These are phyloP conservation scores for Tridacna gigas DNA, from an alignment of 2,888 invertebrate genomes.

Conservation along the genomic window DNA sequence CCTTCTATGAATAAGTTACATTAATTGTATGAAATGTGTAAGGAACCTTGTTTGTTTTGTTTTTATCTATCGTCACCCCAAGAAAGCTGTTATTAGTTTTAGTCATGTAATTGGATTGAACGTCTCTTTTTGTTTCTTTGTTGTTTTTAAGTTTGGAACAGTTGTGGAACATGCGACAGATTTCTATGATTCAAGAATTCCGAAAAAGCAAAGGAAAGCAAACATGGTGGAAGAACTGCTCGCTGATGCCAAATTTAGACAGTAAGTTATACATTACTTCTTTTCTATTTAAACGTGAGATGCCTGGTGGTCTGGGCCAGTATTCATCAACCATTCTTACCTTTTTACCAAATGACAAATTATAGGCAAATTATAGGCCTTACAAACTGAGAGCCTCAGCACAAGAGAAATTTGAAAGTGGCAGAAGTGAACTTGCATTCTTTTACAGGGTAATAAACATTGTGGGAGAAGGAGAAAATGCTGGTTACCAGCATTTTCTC, in stretches of 20 bases:
- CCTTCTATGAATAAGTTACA: no score
- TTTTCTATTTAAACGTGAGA: neutral
- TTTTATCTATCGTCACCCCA: no score
- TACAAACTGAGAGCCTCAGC: no score
- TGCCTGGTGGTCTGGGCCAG: no score
- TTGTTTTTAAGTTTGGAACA: conserved; percentile 85
- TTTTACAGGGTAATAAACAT: neutral
- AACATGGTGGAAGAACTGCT: conserved; percentile 97
- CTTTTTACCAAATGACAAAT: no score
- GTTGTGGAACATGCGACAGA: conserved; percentile 93
- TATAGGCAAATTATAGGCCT: no score
- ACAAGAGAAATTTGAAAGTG: no score
- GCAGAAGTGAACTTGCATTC: no score
- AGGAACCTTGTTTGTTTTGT: no score
- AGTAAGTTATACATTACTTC: conserved; percentile 71
- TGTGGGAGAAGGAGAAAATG: conserved; percentile 5
- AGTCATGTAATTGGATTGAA: neutral
- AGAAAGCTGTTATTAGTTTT: no score
- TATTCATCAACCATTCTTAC: no score
- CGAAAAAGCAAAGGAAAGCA: conserved; percentile 93
- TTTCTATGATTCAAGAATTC: conserved; percentile 92
- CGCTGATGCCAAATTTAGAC: conserved; percentile 92
- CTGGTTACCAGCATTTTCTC: neutral
- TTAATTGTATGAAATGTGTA: no score
- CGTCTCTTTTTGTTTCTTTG: neutral